Evolutionary conservation across 1,140 invertebrate species (phyloP).

Genomic region (Drosophila azteca): DNA sequence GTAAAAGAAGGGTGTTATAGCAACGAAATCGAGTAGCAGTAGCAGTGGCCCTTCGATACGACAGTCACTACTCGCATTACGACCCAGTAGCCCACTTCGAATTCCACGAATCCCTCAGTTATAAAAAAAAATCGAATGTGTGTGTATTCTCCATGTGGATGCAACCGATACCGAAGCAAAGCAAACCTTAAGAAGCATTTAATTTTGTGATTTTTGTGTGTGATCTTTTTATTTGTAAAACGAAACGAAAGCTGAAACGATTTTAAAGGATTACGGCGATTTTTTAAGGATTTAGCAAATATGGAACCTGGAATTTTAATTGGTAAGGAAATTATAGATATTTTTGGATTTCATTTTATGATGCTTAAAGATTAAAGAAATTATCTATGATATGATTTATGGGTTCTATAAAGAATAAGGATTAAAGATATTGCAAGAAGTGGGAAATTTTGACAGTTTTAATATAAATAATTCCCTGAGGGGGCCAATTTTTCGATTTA

Average conservation of each 20-base stretch:
- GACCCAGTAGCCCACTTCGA: conserved; percentile 6
- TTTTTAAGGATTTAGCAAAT: conserved; percentile 39
- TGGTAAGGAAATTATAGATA: conserved; percentile 39
- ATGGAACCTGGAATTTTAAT: conserved; percentile 82
- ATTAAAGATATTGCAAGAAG: too few species aligned
- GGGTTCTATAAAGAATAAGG: too few species aligned
- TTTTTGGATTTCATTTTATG: neutral
- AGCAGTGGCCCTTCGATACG: conserved; percentile 18
- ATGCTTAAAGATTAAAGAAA: too few species aligned
- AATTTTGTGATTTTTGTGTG: conserved; percentile 21
- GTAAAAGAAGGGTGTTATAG: conserved; percentile 36
- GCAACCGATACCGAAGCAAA: conserved; percentile 32
- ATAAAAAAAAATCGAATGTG: conserved; percentile 25
- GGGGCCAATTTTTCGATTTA: neutral
- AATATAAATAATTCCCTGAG: too few species aligned
- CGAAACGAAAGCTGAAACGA: conserved; percentile 37
- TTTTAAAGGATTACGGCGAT: conserved; percentile 34
- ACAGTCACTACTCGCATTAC: too few species aligned
- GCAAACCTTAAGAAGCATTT: conserved; percentile 28
- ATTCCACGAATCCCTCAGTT: conserved; percentile 29
- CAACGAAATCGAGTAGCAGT: conserved; percentile 21
- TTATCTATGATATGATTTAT: too few species aligned
- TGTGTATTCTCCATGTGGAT: conserved; percentile 54
- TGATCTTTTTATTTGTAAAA: conserved; percentile 38
- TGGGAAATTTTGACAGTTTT: too few species aligned